phyloP scores from a whole-genome alignment of 2,888 invertebrate species.

The Drosophila mercatorum region DNA sequence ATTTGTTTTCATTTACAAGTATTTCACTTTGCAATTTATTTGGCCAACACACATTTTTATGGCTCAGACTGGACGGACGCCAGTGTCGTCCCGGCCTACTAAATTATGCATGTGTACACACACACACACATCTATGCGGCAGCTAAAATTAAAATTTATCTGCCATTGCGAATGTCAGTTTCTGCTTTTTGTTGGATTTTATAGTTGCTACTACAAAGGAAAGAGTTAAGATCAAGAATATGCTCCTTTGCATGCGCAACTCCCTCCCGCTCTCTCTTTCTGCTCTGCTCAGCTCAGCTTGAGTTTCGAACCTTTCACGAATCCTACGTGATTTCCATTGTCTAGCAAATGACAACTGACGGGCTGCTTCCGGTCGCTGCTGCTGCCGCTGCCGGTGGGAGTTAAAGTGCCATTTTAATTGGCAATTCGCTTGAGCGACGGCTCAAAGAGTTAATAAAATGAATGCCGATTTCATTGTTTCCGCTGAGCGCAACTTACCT shows the following conservation, averaged over 20 bases:
- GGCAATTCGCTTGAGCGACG: conserved; percentile 52
- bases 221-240: conserved; percentile 34
- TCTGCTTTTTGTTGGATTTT: conserved; percentile 15
- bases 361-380: conserved; percentile 9
- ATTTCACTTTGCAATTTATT: conserved; percentile 79
- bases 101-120: conserved; percentile 59
- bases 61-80: conserved; percentile 58
- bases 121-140: conserved; percentile 36
- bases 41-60: conserved; percentile 75
- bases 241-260: conserved; percentile 23
- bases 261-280: no score
- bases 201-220: conserved; percentile 48
- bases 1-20: conserved; percentile 81
- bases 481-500: conserved; percentile 27
- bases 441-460: conserved; percentile 70
- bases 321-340: conserved; percentile 38
- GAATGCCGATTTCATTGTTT: conserved; percentile 63
- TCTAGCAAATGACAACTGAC: conserved; percentile 27
- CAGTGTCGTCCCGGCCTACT: conserved; percentile 45
- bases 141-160: conserved; percentile 73
- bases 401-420: conserved; percentile 56
- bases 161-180: conserved; percentile 36
- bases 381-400: conserved; percentile 5
- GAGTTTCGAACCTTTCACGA: neutral
- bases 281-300: neutral